Base-by-base conservation (phyloP, 2,888 invertebrate species). In the Drosophila lacicola region DNA sequence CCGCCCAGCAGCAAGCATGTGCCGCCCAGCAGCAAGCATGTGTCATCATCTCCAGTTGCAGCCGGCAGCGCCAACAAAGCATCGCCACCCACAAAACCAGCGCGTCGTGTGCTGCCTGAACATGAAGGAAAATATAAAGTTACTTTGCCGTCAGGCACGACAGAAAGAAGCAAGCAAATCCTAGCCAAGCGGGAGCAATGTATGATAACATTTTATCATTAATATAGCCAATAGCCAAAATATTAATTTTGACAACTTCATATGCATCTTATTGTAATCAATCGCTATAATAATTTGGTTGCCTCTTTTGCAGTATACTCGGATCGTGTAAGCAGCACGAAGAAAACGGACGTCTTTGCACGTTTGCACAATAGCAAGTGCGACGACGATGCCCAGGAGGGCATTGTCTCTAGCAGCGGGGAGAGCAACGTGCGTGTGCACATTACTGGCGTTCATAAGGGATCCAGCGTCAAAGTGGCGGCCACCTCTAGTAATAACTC, bases 101-200 rank as follows among this genome's bases (percentile, higher is more conserved):
- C 90, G 2, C 81, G 93, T 11, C 88, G 93, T 4, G 93, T 93
- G 17, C 78, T 93, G 36, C 94, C 94, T 1, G 94, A 94, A 75
- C 93, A 94, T 78, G 94, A 94, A 80, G 94, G 94, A 9, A 91
- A 92, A 63, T 94, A 94, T 83, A 94, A 93, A 82, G 93, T 94
- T 1, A 94, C 92, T 63, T 91, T 94, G 83, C 94, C 94, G 0
- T 86, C 92, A 5, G 94, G 94, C 1, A 93, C 92, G 8, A 94
- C 94, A 1, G 92, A 92, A 39, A 92, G 93, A 53, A 94, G 94
- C 74, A 93, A 93, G 74, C 92, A 93, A 74, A 93, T 94, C 39
- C 67, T 93, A 21, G 92, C 91, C 8, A 93, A 92, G 67, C 88
- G 92, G 39, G 92, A 92, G 8, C 82, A 90, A 67, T 76, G 92